Conservation (phyloP, 2,797 vertebrate species). For the Anabas testudineus region DNA sequence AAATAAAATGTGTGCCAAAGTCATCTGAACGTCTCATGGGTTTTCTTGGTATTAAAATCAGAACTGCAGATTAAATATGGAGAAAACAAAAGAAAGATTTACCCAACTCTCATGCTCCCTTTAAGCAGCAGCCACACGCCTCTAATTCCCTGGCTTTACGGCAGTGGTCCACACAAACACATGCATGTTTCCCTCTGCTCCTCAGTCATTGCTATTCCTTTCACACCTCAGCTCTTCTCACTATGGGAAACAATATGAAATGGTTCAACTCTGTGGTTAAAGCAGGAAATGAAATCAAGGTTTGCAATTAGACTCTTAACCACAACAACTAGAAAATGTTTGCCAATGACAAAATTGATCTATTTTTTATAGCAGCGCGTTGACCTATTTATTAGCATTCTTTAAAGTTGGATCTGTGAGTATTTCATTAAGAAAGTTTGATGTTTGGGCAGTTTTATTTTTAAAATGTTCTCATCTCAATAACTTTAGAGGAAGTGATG, state of each 20-base stretch:
- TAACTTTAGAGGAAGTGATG: slow-evolving; percentile 5
- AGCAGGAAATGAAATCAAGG: slow-evolving; percentile 66
- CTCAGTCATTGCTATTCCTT: slow-evolving; percentile 82
- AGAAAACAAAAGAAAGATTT: slow-evolving; percentile 49
- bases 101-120: slow-evolving; percentile 49
- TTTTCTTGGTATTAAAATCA: slow-evolving; percentile 23
- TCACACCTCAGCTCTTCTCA: slow-evolving; percentile 75
- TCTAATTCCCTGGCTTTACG: slow-evolving; percentile 65
- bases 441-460: slow-evolving; percentile 15
- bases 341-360: slow-evolving; percentile 13
- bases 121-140: slow-evolving; percentile 58
- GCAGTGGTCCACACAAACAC: slow-evolving; percentile 33
- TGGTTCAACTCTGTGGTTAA: slow-evolving; percentile 67
- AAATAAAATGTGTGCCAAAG: slow-evolving; percentile 10
- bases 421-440: slow-evolving; percentile 14
- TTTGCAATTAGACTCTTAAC: slow-evolving; percentile 57
- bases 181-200: slow-evolving; percentile 42
- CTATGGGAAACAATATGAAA: slow-evolving; percentile 71
- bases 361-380: slow-evolving; percentile 21
- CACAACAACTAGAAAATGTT: slow-evolving; percentile 37
- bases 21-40: slow-evolving; percentile 20
- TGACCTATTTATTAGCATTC: slow-evolving; percentile 9
- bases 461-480: slow-evolving; percentile 11
- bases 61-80: slow-evolving; percentile 18
- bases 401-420: slow-evolving; percentile 20